phyloP scores from a whole-genome alignment of 2,113 vertebrate species.

The Podarcis raffonei region DNA sequence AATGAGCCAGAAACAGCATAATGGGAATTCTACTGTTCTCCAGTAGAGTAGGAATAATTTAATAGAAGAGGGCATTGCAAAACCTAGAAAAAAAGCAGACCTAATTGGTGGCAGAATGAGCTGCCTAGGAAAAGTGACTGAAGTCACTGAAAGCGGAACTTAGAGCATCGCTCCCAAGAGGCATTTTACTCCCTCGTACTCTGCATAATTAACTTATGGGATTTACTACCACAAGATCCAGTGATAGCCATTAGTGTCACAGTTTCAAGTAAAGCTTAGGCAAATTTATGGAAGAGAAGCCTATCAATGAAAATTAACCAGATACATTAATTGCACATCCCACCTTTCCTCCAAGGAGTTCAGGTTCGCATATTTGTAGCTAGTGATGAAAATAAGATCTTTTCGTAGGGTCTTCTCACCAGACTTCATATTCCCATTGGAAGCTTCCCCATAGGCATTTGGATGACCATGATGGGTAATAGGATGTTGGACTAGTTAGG shows the following conservation, averaged over 20 bases:
- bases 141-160: neutral
- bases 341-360: neutral
- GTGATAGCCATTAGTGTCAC: neutral
- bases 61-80: conserved; percentile 37
- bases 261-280: neutral
- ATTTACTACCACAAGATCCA: neutral
- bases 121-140: conserved; percentile 4
- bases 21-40: conserved; percentile 32
- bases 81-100: conserved; percentile 50
- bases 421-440: neutral
- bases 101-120: conserved; percentile 17
- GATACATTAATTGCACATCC: neutral
- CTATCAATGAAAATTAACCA: neutral
- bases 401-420: neutral
- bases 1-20: conserved; percentile 43
- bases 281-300: neutral
- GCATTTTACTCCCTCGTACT: neutral
- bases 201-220: neutral
- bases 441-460: neutral
- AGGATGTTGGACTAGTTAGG: neutral
- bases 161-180: too few species aligned
- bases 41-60: conserved; percentile 57
- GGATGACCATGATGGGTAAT: too few species aligned
- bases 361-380: neutral
- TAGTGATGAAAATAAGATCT: neutral